Percentiles rank a stretch among this genome's conserved stretches.
Evolutionary conservation across 2,888 invertebrate species (phyloP).

Genomic region (Spatulosminthurus flaviceps): DNA sequence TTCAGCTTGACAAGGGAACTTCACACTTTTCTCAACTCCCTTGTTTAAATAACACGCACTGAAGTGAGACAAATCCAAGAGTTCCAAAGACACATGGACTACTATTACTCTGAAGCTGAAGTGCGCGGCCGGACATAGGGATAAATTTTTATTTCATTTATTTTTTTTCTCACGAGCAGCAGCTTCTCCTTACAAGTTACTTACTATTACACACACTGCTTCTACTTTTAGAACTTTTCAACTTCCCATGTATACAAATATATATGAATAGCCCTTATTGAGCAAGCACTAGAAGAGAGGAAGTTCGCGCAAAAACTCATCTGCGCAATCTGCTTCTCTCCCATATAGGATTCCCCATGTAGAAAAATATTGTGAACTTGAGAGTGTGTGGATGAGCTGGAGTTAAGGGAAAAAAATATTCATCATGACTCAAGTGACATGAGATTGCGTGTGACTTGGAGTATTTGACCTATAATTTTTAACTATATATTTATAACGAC

Average conservation of each 20-base stretch:
- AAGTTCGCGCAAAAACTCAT: background rate
- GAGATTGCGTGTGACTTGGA: no score
- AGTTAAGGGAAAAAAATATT: no score
- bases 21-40: background rate
- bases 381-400: background rate
- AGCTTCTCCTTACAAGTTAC: no score
- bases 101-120: no score
- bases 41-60: background rate
- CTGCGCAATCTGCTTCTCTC: background rate
- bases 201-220: no score
- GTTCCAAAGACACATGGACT: background rate
- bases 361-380: background rate
- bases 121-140: background rate
- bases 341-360: no score
- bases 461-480: no score
- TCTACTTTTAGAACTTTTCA: conserved; percentile 14
- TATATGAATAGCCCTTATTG: no score
- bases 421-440: no score
- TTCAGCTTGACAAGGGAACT: no score
- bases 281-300: background rate
- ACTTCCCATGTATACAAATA: no score
- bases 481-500: no score
- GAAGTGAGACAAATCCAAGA: background rate
- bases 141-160: background rate
- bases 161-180: background rate